Base-by-base conservation (phyloP, 2,888 invertebrate species). In the Cinara cedri region DNA sequence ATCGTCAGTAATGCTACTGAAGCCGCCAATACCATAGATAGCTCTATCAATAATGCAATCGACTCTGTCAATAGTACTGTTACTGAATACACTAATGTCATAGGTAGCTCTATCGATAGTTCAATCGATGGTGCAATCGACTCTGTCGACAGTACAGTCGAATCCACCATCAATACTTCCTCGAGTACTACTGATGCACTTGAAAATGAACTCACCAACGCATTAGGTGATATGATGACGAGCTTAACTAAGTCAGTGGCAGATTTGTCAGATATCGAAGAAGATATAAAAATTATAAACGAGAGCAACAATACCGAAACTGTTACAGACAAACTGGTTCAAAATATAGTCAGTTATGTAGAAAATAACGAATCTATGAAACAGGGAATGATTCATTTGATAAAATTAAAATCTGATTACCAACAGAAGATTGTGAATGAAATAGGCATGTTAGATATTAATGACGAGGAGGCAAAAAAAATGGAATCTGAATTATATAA, bases 401-500 rank as follows among this genome's bases (percentile, higher is more conserved):
- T 65, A n/a, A 1, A 4, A 16, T 11, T 44, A 13, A 51, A 63
- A 44, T 11, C 3, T 3, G 42, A 63, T 54, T 75, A 34, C 42
- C 63, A 75, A 65, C 24, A n/a, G 1, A 24, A 21, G 3, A 44
- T 75, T 44, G 34, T 34, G 34, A n/a, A n/a, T n/a, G n/a, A n/a
- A n/a, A n/a, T 72, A 26, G 11, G 34, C 62, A 19, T 19, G 14
- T 19, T 75, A n/a, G 54, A 63, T 9, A 13, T 75, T 14, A 44
- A 42, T 13, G 3, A 16, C 3, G 63, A 75, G 54, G 74, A 75
- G 1, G 63, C 63, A n/a, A 1, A 24, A 13, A n/a, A 44, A 65
- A 1, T 75, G 54, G 74, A 44, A 44, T 65, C 11, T 14, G 42
- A 54, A 13, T 9, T 75, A n/a, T 63, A 63, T n/a, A 54, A 65